Percentiles rank a stretch among this genome's conserved stretches.
Evolutionary conservation across 2,888 invertebrate species (phyloP).

Genomic region (Dryomyza anilis): DNA sequence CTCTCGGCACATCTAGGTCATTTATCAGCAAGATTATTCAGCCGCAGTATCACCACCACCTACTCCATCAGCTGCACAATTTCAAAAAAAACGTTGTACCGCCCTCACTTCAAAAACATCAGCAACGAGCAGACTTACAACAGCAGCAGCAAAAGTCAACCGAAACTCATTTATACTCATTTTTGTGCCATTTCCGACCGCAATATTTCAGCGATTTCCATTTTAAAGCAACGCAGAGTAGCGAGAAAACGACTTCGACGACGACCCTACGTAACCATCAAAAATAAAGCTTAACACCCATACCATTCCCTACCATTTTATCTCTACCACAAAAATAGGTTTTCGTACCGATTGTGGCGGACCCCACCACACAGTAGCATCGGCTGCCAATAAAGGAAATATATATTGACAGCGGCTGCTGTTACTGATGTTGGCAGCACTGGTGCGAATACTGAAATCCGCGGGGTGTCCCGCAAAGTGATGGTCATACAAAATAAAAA

Average conservation of each 20-base stretch:
- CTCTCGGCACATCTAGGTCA: no score
- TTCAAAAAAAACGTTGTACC: no score
- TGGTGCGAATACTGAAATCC: conserved; percentile 11
- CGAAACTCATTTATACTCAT: conserved; percentile 26
- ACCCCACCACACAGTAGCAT: background rate
- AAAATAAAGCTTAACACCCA: no score
- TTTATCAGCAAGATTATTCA: no score
- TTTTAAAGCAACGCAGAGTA: no score
- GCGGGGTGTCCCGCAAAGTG: conserved; percentile 4
- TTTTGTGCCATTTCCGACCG: no score
- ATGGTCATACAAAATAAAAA: background rate
- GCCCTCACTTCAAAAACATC: no score
- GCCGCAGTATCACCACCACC: no score
- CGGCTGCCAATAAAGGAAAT: conserved; percentile 13
- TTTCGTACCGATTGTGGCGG: background rate
- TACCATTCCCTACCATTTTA: background rate
- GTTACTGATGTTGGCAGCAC: background rate
- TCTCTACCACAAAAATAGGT: background rate
- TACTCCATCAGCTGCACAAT: no score
- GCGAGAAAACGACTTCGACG: no score
- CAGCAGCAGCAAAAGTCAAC: conserved; percentile 19
- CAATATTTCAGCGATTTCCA: conserved; percentile 22
- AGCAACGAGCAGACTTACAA: no score
- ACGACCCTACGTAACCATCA: no score
- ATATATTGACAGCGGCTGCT: conserved; percentile 23